Conservation (phyloP, 2,888 invertebrate species). For the Polyploca ridens region DNA sequence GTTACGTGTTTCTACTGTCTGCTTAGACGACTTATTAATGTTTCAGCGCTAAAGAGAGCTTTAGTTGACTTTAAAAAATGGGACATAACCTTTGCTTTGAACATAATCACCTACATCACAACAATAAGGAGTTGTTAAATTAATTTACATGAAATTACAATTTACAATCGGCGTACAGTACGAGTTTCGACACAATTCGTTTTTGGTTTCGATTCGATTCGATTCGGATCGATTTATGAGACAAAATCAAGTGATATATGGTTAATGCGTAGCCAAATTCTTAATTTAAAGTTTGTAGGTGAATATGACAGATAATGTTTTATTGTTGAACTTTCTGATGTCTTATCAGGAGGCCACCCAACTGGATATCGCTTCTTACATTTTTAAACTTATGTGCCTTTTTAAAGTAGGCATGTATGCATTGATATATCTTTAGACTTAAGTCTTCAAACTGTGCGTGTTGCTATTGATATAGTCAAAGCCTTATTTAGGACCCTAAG, state of each 20-base stretch:
- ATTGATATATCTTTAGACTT: neutral
- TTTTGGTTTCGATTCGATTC: constrained; percentile 64
- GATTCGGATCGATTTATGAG: constrained; percentile 65
- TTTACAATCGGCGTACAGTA: constrained; percentile 35
- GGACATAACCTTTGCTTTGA: too few species aligned
- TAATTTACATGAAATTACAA: neutral
- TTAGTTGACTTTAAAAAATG: too few species aligned
- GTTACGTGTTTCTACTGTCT: too few species aligned
- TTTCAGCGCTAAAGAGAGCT: too few species aligned
- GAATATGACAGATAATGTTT: constrained; percentile 19
- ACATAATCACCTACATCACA: too few species aligned
- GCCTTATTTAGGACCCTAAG: too few species aligned
- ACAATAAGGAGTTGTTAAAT: too few species aligned
- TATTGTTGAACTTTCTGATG: constrained; percentile 3
- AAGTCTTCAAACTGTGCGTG: neutral
- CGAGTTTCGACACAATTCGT: constrained; percentile 43
- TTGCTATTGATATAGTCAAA: too few species aligned
- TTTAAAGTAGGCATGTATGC: too few species aligned
- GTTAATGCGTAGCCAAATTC: constrained; percentile 39
- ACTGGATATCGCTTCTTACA: neutral
- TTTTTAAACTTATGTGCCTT: neutral
- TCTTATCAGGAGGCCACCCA: neutral
- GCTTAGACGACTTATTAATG: too few species aligned
- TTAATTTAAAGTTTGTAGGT: constrained; percentile 46
- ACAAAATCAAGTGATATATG: constrained; percentile 56